phyloP scores from a whole-genome alignment of 2,888 invertebrate genomes.

The Poecilobothrus nobilitatus region DNA sequence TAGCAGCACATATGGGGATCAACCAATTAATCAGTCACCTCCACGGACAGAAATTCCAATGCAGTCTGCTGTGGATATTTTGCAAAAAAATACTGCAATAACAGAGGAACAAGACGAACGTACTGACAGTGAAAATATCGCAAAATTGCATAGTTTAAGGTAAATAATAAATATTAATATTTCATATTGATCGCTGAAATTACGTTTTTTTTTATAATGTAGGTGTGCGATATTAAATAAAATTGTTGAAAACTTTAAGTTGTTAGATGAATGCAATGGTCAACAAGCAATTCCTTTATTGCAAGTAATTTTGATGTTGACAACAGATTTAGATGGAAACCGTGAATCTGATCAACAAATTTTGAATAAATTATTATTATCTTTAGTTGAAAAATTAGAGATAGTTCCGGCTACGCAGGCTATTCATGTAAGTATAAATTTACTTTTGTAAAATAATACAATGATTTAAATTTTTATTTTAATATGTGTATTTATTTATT shows the following conservation, averaged over 20 bases:
- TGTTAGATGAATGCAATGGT: conserved; percentile 68
- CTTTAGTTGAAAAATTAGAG: conserved; percentile 63
- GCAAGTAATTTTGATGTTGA: conserved; percentile 84
- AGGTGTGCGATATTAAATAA: conserved; percentile 58
- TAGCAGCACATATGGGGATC: conserved; percentile 83
- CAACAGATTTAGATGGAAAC: conserved; percentile 78
- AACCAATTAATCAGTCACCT: conserved; percentile 37
- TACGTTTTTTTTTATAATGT: background rate
- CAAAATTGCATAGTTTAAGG: conserved; percentile 40
- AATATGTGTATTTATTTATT: background rate
- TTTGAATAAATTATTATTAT: conserved; percentile 64
- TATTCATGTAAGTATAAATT: conserved; percentile 30
- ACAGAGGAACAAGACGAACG: conserved; percentile 32
- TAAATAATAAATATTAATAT: conserved; percentile 20
- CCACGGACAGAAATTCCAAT: conserved; percentile 30
- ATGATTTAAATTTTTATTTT: background rate
- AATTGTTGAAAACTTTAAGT: conserved; percentile 68
- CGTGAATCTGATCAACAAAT: conserved; percentile 72
- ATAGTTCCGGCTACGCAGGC: conserved; percentile 51
- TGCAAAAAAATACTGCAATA: conserved; percentile 30
- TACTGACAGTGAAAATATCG: conserved; percentile 39
- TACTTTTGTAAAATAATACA: background rate
- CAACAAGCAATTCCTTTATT: conserved; percentile 83
- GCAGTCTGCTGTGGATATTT: conserved; percentile 22
- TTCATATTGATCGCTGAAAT: background rate